These are phyloP conservation scores for Autographa pulchrina DNA, from an alignment of 2,888 invertebrate genomes.

Conservation along the genomic window DNA sequence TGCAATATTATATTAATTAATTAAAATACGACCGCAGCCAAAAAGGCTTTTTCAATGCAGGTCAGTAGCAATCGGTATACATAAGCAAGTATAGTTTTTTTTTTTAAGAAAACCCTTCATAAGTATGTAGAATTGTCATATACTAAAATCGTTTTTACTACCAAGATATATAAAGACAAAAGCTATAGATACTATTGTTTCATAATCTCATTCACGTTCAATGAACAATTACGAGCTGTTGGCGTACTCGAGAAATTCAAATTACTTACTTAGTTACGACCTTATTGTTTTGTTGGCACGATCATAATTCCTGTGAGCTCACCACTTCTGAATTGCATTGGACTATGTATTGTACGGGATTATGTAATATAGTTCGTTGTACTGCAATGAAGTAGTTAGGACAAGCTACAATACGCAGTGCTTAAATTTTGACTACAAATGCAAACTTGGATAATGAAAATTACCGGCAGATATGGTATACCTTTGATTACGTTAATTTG, in stretches of 20 bases:
- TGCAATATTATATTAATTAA: no score
- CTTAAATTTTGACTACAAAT: no score
- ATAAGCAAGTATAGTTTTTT: no score
- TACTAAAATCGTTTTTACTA: background rate
- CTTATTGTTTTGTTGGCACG: constrained; percentile 50
- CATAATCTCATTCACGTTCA: constrained; percentile 21
- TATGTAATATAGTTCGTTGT: constrained; percentile 18
- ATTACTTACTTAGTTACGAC: constrained; percentile 43
- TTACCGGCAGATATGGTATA: no score
- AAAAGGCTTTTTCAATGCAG: no score
- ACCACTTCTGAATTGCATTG: constrained; percentile 36
- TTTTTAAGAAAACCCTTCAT: background rate
- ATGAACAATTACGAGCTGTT: constrained; percentile 26
- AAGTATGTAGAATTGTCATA: background rate
- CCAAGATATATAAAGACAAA: background rate
- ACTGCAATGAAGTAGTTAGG: constrained; percentile 15
- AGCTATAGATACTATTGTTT: constrained; percentile 15
- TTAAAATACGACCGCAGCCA: no score
- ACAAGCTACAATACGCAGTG: background rate
- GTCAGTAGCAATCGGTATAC: no score
- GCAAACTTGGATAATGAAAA: no score
- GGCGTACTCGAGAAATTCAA: constrained; percentile 38
- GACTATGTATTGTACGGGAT: constrained; percentile 27
- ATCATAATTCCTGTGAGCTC: constrained; percentile 45
- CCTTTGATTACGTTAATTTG: no score